Evolutionary conservation across 2,888 invertebrate species (phyloP).

Genomic region (Andrena dorsata): DNA sequence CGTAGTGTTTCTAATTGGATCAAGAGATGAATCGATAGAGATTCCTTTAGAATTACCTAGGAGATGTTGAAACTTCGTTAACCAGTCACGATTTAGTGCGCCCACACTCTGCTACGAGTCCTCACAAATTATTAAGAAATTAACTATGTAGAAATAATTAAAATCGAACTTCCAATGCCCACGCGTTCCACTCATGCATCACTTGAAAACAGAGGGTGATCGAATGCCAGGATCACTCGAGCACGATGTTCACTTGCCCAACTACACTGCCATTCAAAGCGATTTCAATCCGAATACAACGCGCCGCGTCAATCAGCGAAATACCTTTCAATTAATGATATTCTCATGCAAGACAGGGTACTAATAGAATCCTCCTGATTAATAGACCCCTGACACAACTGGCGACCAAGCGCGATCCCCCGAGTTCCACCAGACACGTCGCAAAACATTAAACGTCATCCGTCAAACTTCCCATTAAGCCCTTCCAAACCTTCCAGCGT

Average conservation of each 20-base stretch:
- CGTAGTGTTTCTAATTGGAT: too few species aligned
- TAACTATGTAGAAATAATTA: too few species aligned
- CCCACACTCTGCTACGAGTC: too few species aligned
- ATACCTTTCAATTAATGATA: not conserved
- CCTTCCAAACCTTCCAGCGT: not conserved
- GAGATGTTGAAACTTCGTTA: too few species aligned
- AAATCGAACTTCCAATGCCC: not conserved
- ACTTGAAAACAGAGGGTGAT: not conserved
- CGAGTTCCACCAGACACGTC: conserved; percentile 18
- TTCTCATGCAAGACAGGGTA: not conserved
- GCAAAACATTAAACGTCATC: conserved; percentile 20
- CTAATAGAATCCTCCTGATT: conserved; percentile 6
- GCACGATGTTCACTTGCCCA: not conserved
- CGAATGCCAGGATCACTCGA: not conserved
- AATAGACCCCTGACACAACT: not conserved
- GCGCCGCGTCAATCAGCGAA: not conserved
- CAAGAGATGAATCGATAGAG: too few species aligned
- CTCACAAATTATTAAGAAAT: too few species aligned
- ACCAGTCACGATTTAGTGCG: too few species aligned
- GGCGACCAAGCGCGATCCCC: not conserved
- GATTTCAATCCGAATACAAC: not conserved
- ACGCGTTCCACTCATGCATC: not conserved
- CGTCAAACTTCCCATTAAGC: conserved; percentile 24
- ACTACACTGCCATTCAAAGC: not conserved
- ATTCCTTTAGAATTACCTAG: too few species aligned